Base-by-base conservation (phyloP, 1,140 invertebrate genomes). In the Drosophila virilis region DNA sequence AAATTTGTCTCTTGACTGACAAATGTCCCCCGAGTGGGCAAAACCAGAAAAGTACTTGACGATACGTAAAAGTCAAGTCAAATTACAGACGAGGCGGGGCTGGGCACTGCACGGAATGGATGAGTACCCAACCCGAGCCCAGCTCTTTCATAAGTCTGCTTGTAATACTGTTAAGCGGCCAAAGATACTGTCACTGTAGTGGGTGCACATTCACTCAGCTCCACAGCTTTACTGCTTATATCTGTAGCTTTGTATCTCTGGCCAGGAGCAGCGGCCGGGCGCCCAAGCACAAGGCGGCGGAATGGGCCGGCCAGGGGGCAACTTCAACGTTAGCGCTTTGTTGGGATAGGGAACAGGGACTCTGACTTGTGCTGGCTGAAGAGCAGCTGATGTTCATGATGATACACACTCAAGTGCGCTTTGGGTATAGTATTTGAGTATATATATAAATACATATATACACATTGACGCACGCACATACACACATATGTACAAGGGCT, bases 1-100 rank as follows among this genome's bases (percentile, higher is more conserved):
- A 91, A 91, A 91, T 91, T 91, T 89, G 90, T 90, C 90, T 91
- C 85, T 86, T 88, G 82, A 91, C 90, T 91, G 81, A 91, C 83
- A 91, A 91, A 91, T 91, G 90, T 91, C 90, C 82, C 90, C 82
- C 82, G 89, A 91, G 84, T 80, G 90, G 81, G 74, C 68, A 78
- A 83, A 89, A 90, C 78, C 83, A 91, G 82, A 91, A 91, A 86
- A 85, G 80, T 91, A 90, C 88, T 90, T 90, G 88, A 90, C 88
- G 88, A 90, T 90, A 90, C 86, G 79, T 88, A 90, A 90, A 90
- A 90, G 88, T 90, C 88, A 90, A 90, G 86, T 90, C 88, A 86
- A 90, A 86, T 83, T 90, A 80, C 80, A 90, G 57, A 13, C 42
- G 40, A 33, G 58, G 42, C 50, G 61, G 45, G 6, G 33, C 22